phyloP scores from a whole-genome alignment of 2,797 vertebrate genomes.

The Ispidina lecontei region DNA sequence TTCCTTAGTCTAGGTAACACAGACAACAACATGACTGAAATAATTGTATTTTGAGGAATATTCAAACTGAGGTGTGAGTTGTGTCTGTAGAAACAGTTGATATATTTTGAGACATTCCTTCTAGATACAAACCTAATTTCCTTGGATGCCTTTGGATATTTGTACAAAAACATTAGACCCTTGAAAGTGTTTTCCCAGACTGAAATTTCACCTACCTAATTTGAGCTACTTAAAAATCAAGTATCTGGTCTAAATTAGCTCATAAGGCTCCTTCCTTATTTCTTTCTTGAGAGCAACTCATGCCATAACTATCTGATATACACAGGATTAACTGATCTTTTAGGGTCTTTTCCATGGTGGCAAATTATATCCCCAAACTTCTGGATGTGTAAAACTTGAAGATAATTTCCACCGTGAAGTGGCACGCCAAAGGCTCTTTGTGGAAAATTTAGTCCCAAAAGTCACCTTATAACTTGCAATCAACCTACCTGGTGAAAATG shows the following conservation, averaged over 20 bases:
- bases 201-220: not conserved
- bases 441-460: not conserved
- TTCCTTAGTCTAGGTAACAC: not conserved
- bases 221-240: not conserved
- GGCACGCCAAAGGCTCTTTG: not conserved
- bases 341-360: not conserved
- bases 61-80: not conserved
- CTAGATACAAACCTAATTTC: not conserved
- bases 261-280: not conserved
- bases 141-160: not conserved
- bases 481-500: not conserved
- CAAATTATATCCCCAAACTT: not conserved
- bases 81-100: not conserved
- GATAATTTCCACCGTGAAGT: not conserved
- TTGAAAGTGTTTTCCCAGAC: not conserved
- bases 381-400: not conserved
- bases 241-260: not conserved
- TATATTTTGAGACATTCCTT: not conserved
- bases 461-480: not conserved
- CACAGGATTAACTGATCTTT: not conserved
- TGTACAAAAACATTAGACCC: not conserved
- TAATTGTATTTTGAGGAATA: not conserved
- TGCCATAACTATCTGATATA: not conserved
- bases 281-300: not conserved
- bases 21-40: not conserved